Conservation (phyloP, 1,140 invertebrate genomes). For the Sesamia nonagrioides region DNA sequence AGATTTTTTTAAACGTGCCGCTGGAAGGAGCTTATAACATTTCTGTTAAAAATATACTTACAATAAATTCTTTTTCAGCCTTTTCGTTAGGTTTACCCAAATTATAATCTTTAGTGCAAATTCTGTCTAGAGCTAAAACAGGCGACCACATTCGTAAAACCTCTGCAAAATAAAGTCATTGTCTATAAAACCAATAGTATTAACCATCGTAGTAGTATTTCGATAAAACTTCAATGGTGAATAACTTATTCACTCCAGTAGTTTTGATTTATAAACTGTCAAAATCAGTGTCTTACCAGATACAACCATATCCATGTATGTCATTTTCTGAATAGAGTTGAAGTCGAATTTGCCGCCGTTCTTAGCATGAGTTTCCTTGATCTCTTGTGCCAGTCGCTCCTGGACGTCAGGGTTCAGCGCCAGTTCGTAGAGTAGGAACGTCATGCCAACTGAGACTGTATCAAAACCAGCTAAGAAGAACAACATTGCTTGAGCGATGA, state of each 20-base stretch:
- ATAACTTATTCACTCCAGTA: too few species aligned
- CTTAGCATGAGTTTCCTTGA: slow-evolving; percentile 58
- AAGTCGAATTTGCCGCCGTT: slow-evolving; percentile 65
- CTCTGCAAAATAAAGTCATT: slow-evolving; percentile 77
- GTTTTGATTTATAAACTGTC: too few species aligned
- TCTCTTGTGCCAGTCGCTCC: slow-evolving; percentile 74
- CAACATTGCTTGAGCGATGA: slow-evolving; percentile 89
- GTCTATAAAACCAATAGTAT: not conserved
- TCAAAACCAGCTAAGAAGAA: slow-evolving; percentile 92
- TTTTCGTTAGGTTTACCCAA: slow-evolving; percentile 62
- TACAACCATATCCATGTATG: slow-evolving; percentile 73
- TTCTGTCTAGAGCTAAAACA: slow-evolving; percentile 79
- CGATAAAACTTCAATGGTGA: too few species aligned
- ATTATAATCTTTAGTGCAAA: slow-evolving; percentile 85
- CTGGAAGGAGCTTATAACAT: not conserved
- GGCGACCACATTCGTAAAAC: slow-evolving; percentile 87
- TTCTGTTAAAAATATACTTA: slow-evolving; percentile 32
- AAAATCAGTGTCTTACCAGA: slow-evolving; percentile 66
- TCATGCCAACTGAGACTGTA: slow-evolving; percentile 87
- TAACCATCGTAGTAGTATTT: not conserved
- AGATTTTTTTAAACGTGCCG: slow-evolving; percentile 49
- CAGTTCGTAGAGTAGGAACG: slow-evolving; percentile 87
- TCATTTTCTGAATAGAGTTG: slow-evolving; percentile 62
- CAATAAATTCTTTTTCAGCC: slow-evolving; percentile 55
- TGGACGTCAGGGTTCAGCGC: slow-evolving; percentile 89